Conservation (phyloP, 2,888 invertebrate genomes). For the Elegia similella region DNA sequence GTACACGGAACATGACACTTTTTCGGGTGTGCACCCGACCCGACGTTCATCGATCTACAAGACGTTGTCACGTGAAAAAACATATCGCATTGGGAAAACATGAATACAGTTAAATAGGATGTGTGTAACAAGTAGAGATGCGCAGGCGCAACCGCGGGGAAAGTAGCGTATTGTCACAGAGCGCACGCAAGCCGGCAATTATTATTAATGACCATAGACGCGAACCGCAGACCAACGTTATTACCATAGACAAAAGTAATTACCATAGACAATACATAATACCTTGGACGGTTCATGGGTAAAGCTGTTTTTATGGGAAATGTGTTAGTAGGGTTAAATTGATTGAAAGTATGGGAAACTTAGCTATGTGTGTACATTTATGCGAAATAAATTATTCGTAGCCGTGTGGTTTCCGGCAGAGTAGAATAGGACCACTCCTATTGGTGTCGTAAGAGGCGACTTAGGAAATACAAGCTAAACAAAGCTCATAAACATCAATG, state of each 20-base stretch:
- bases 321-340: conserved; percentile 9
- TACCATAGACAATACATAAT: neutral
- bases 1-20: too few relatives aligned
- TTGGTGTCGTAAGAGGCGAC: too few relatives aligned
- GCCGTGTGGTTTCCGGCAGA: too few relatives aligned
- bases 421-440: too few relatives aligned
- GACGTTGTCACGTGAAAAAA: too few relatives aligned
- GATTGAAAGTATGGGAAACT: neutral
- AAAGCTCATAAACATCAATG: too few relatives aligned
- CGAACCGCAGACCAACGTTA: neutral
- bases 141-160: conserved; percentile 20
- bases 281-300: neutral
- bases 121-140: conserved; percentile 10
- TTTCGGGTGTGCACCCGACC: too few relatives aligned
- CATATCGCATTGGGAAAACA: neutral
- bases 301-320: neutral
- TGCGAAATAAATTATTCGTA: too few relatives aligned
- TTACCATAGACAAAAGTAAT: conserved; percentile 3
- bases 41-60: too few relatives aligned
- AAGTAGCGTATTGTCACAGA: conserved; percentile 16
- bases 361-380: too few relatives aligned
- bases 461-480: too few relatives aligned
- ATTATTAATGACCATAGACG: conserved; percentile 15
- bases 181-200: conserved; percentile 13
- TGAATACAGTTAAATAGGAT: conserved; percentile 1